Conservation (phyloP, 2,888 invertebrate species). For the Scaptomyza caliginosa region DNA sequence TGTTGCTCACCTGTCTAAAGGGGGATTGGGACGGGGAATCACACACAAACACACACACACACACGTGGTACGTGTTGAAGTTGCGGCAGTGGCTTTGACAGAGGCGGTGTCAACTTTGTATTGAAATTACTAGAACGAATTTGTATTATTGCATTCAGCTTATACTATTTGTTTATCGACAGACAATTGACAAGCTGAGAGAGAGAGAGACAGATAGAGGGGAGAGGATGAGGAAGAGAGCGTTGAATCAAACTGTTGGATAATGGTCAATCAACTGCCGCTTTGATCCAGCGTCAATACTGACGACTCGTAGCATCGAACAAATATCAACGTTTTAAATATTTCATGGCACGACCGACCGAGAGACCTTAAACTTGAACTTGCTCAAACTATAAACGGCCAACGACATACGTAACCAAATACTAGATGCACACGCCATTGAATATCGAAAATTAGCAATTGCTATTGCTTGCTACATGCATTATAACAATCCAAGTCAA, state of each 20-base stretch:
- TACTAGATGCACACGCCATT: conserved; percentile 46
- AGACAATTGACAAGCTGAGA: conserved; percentile 59
- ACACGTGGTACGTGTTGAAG: conserved; percentile 30
- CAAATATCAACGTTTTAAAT: conserved; percentile 38
- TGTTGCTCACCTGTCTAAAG: conserved; percentile 1
- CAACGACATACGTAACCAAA: too few species aligned
- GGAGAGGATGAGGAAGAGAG: neutral
- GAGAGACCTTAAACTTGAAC: conserved; percentile 67
- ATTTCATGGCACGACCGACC: conserved; percentile 11
- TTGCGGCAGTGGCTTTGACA: conserved; percentile 16
- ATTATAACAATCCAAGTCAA: conserved; percentile 46
- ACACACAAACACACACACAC: conserved; percentile 22
- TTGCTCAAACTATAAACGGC: too few species aligned
- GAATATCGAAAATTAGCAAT: conserved; percentile 49
- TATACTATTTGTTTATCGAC: conserved; percentile 49
- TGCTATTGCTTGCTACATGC: conserved; percentile 59
- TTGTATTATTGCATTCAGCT: conserved; percentile 41
- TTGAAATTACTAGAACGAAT: conserved; percentile 48
- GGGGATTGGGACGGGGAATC: conserved; percentile 22
- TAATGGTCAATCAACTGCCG: conserved; percentile 66
- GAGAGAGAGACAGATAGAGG: neutral
- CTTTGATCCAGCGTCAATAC: conserved; percentile 30
- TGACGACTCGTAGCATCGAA: conserved; percentile 7
- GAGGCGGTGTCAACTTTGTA: conserved; percentile 32
- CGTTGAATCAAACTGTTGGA: conserved; percentile 59